Percentiles rank a stretch among this genome's conserved stretches.
These are phyloP conservation scores for Leptopilina drosophilae DNA, from an alignment of 2,888 invertebrate genomes.

Conservation along the genomic window DNA sequence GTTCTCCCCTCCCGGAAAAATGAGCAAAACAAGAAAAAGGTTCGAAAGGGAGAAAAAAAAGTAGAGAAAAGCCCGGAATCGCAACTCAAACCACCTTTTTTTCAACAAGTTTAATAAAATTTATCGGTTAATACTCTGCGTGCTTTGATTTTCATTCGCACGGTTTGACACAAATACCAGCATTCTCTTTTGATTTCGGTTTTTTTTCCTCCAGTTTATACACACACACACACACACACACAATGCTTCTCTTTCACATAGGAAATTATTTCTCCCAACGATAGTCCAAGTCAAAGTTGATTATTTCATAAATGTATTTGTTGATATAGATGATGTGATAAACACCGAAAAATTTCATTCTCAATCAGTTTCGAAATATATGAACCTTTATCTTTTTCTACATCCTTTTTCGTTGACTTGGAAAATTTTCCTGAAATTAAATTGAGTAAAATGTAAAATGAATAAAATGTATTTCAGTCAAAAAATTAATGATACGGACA, in stretches of 20 bases:
- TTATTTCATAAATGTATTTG: constrained; percentile 5
- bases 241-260: neutral
- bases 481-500: too few relatives aligned
- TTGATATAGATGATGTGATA: neutral
- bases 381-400: too few relatives aligned
- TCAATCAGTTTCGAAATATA: too few relatives aligned
- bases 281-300: neutral
- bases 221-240: too few relatives aligned
- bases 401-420: too few relatives aligned
- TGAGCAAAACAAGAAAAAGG: neutral
- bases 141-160: constrained; percentile 35
- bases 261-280: neutral
- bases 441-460: too few relatives aligned
- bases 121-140: constrained; percentile 32
- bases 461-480: too few relatives aligned
- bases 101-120: constrained; percentile 19
- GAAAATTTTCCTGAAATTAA: too few relatives aligned
- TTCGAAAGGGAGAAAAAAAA: constrained; percentile 7
- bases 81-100: constrained; percentile 8
- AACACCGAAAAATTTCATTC: too few relatives aligned
- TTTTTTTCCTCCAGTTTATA: neutral
- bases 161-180: constrained; percentile 18
- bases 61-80: neutral
- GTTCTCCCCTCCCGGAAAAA: constrained; percentile 39
- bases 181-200: constrained; percentile 12